phyloP scores from a whole-genome alignment of 2,888 invertebrate species.

The Patella pellucida region DNA sequence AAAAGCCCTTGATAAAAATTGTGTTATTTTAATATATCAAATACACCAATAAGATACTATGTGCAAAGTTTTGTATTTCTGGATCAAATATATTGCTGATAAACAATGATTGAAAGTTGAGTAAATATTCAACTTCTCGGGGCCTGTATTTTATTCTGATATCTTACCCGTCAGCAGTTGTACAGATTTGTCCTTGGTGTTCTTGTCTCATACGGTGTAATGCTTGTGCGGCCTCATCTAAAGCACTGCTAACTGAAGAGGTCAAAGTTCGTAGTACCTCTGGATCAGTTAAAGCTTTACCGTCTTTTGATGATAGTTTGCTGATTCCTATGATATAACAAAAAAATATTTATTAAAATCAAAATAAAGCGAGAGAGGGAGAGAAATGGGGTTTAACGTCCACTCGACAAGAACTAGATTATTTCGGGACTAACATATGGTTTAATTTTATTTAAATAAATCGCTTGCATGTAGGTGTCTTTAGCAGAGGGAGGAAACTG shows the following conservation, averaged over 20 bases:
- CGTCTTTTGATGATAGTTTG: conserved; percentile 79
- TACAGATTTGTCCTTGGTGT: conserved; percentile 76
- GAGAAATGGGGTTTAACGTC: background rate
- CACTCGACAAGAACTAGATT: background rate
- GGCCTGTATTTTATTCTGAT: too few relatives aligned
- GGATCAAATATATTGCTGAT: too few relatives aligned
- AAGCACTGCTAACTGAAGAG: conserved; percentile 91
- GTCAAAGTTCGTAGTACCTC: conserved; percentile 89
- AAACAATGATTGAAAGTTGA: too few relatives aligned
- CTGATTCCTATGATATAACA: conserved; percentile 78
- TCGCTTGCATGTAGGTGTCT: background rate
- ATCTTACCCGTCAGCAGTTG: conserved; percentile 32
- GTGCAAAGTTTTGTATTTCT: too few relatives aligned
- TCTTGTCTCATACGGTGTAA: conserved; percentile 95
- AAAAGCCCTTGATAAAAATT: too few relatives aligned
- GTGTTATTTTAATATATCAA: too few relatives aligned
- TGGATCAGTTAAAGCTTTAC: conserved; percentile 83
- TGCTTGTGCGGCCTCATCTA: conserved; percentile 97
- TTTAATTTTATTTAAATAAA: too few relatives aligned
- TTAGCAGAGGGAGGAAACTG: too few relatives aligned
- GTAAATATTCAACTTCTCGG: too few relatives aligned
- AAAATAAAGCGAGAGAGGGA: background rate
- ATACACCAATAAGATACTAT: too few relatives aligned
- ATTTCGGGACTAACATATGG: too few relatives aligned
- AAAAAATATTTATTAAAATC: too few relatives aligned